phyloP scores from a whole-genome alignment of 1,140 invertebrate species.

The Stegodyphus dumicola region DNA sequence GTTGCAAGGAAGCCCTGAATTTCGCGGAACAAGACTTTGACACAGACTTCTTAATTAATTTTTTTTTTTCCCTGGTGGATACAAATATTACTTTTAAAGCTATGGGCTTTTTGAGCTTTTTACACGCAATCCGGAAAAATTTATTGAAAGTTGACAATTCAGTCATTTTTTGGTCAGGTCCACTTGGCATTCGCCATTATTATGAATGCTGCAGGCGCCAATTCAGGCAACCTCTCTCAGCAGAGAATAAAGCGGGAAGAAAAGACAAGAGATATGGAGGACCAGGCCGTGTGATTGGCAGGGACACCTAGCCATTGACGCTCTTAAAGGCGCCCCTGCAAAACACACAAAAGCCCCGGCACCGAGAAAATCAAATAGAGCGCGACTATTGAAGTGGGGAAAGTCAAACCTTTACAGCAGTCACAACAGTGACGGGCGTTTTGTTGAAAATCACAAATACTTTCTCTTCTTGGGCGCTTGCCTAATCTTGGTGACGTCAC shows the following conservation, averaged over 20 bases:
- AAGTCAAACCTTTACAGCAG: conserved; percentile 36
- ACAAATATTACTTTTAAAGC: no score
- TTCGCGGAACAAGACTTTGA: no score
- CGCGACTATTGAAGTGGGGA: conserved; percentile 35
- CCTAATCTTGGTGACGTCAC: neutral
- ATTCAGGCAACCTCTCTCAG: neutral
- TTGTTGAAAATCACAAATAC: conserved; percentile 32
- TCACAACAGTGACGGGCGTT: conserved; percentile 8
- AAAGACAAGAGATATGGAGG: neutral
- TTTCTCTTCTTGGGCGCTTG: neutral
- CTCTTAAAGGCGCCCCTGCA: conserved; percentile 40
- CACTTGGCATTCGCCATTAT: no score
- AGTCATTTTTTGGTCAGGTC: no score
- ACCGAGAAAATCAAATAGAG: conserved; percentile 32
- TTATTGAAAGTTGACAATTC: no score
- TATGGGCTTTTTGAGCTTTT: no score
- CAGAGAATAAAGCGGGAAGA: neutral
- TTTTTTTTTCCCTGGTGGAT: no score
- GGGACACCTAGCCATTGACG: conserved; percentile 32
- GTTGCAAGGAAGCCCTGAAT: no score
- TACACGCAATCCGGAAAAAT: no score
- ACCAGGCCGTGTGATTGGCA: conserved; percentile 24
- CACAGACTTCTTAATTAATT: no score
- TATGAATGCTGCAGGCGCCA: no score
- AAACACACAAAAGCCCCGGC: conserved; percentile 37